Base-by-base conservation (phyloP, 1,140 invertebrate species). In the Drosophila asahinai region DNA sequence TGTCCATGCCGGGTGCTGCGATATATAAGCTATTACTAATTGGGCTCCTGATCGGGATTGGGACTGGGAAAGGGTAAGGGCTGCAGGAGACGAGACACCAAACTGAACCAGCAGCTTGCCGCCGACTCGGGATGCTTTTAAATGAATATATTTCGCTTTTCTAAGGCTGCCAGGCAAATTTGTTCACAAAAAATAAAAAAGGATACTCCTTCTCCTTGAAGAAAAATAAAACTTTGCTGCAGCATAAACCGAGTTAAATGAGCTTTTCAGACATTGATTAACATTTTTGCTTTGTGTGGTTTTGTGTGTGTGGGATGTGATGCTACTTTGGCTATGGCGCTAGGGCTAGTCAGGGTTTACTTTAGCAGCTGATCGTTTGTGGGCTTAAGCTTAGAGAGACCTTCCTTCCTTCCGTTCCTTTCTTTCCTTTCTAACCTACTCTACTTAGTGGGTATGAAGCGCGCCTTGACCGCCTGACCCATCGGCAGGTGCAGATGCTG, bases 361-460 rank as follows among this genome's bases (percentile, higher is more conserved):
- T 64, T 59, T 47, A 51, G 61, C 66, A 52, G 61, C 61, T 66
- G 66, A 54, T 70, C 63, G 40, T 27, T 47, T 11, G 38, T 36
- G 66, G 63, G 38, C 67, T 71, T 71, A 71, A 71, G 33, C 67
- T 71, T 55, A 59, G 38, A 73, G 70, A 73, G 66, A 73, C 70
- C 67, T 62, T 4, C 6, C 67, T 62, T 4, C 6, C 9, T 19
- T 36, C 4, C 30, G 19, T 36, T 6, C 17, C 15, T 38, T 27
- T 15, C 33, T 0, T 52, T 71, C 40, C 63, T 14, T 67, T 15
- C 40, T 64, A 60, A 25, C 27, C 49, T 40, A 36, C 15, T 38
- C 70, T 92, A 92, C 83, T 92, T 92, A 63, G 86, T 92, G 81
- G 87, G 91, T 92, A 92, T 92, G 38, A 87, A 92, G 48, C 91